Percentiles rank a stretch among this genome's conserved stretches.
Evolutionary conservation across 1,140 invertebrate species (phyloP).

Genomic region (Brachystomella parvula): DNA sequence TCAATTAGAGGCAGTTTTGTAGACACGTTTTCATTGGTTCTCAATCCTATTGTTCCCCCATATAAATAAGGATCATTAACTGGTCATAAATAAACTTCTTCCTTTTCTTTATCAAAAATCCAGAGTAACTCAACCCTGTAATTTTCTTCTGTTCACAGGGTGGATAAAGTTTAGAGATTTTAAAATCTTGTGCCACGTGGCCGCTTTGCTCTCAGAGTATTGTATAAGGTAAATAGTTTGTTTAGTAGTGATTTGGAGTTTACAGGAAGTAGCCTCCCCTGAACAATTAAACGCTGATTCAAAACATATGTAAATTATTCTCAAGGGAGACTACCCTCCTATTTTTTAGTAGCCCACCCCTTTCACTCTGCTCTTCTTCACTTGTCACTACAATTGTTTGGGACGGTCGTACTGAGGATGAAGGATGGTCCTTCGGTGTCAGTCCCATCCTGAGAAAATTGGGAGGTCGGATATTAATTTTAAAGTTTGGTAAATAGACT

Average conservation of each 20-base stretch:
- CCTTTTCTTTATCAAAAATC: neutral
- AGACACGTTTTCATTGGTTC: neutral
- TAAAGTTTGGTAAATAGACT: too few species aligned
- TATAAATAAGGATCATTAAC: constrained; percentile 8
- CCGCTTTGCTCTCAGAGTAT: neutral
- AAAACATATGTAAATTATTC: constrained; percentile 5
- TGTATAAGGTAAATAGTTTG: constrained; percentile 10
- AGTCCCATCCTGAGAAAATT: neutral
- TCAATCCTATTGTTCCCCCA: neutral
- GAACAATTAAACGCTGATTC: constrained; percentile 8
- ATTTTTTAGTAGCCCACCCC: neutral
- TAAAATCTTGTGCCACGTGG: neutral
- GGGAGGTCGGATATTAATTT: neutral
- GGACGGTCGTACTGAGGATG: neutral
- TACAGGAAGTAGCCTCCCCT: constrained; percentile 4
- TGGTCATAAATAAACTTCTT: neutral
- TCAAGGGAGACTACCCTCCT: neutral
- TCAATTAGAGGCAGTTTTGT: neutral
- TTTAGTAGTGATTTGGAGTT: neutral
- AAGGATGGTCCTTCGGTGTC: neutral
- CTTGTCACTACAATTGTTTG: neutral
- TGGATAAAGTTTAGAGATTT: neutral
- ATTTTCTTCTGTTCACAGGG: neutral
- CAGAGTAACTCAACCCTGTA: neutral
- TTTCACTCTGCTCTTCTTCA: neutral